Evolutionary conservation across 2,113 vertebrate genomes (phyloP), one percentile per base, ranked within the genome.

Genomic region (Prietella phreatophila): DNA sequence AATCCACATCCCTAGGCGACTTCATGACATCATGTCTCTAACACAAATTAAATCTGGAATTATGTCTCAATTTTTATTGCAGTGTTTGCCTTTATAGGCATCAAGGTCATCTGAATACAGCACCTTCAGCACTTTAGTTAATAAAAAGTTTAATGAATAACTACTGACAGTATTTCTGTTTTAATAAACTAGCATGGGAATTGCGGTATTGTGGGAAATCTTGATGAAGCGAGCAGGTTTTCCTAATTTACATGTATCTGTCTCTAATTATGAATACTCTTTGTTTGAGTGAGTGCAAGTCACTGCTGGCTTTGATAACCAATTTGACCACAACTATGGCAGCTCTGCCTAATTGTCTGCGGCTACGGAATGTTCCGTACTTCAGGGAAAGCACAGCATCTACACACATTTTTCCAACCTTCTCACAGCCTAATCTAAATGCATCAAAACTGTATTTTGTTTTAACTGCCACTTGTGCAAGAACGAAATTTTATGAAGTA

Each of bases 391-490:
- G 89, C 67, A 67, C 55, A 82, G 87, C 87, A 90, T 88, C 88
- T 89, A 87, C 86, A 89, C 80, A 1, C 83, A 84, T 90, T 87
- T 91, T 84, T 86, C 73, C 76, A 67, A 79, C 89, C 73, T 82
- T 27, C 89, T 78, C 63, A 60, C 86, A 82, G 88, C 86, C 89
- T 67, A 39, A 80, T 15, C 7, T 50, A 1, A 67, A 63, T 11
- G 75, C 76, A 80, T 14, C 27, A 80, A 86, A 61, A 17, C 2
- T 19, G 4, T 78, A 17, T 22, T 61, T 58, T 33, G 39, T 75
- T 75, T 47, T 27, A 42, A n/a, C 53, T 73, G 69, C 69, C 22
- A 73, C 19, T 19, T 10, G 69, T 1, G 15, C 11, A 61, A 27
- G 5, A 42, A 75, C 15, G 10, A 5, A 25, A 42, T 42, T 47